Evolutionary conservation across 2,113 vertebrate genomes (phyloP).

Genomic region (Lipophrys pholis): DNA sequence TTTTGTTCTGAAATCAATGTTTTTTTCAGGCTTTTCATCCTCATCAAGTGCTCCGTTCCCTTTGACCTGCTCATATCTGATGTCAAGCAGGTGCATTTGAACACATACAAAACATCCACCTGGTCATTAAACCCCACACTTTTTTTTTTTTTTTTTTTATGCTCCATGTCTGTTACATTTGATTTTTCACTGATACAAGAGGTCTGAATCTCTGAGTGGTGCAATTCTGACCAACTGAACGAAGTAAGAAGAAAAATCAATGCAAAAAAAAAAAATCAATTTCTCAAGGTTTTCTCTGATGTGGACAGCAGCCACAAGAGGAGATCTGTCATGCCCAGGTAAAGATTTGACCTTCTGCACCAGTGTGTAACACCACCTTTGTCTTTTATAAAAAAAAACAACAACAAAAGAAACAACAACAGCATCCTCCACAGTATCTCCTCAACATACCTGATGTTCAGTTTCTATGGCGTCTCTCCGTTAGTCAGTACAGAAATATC

Average conservation of each 20-base stretch:
- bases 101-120: slow-evolving; percentile 54
- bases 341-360: slow-evolving; percentile 50
- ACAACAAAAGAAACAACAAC: too few species aligned
- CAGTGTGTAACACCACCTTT: slow-evolving; percentile 27
- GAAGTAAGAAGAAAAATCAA: slow-evolving; percentile 37
- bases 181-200: slow-evolving; percentile 17
- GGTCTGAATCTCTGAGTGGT: slow-evolving; percentile 22
- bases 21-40: slow-evolving; percentile 57
- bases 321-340: slow-evolving; percentile 36
- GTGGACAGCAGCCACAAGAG: slow-evolving; percentile 19
- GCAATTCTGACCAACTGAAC: slow-evolving; percentile 15
- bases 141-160: too few species aligned
- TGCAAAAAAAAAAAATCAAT: slow-evolving; percentile 41
- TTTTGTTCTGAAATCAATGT: slow-evolving; percentile 36
- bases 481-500: slow-evolving; percentile 41
- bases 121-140: slow-evolving; percentile 19
- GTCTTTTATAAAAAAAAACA: neutral
- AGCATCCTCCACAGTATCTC: slow-evolving; percentile 35
- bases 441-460: slow-evolving; percentile 51
- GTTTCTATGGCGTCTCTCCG: slow-evolving; percentile 69
- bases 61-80: slow-evolving; percentile 45
- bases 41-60: slow-evolving; percentile 24
- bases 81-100: slow-evolving; percentile 44
- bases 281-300: slow-evolving; percentile 38
- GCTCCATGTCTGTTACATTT: neutral